Evolutionary conservation across 2,113 vertebrate species (phyloP).

Genomic region (Haemorhous mexicanus): DNA sequence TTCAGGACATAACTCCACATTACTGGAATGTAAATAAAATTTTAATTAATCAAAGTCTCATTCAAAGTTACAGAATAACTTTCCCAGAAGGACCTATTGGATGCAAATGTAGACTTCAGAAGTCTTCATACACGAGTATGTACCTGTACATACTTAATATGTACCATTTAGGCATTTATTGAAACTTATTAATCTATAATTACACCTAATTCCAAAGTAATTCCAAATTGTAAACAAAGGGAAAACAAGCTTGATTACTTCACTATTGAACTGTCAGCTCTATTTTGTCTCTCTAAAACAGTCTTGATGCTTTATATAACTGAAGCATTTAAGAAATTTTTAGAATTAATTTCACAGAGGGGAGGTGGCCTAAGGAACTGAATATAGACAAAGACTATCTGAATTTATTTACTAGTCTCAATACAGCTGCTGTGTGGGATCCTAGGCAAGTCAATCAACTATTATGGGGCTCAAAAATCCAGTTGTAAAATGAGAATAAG

Average conservation of each 20-base stretch:
- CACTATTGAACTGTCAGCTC: neutral
- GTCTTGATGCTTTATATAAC: neutral
- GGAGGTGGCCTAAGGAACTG: neutral
- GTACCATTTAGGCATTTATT: neutral
- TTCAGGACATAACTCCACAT: neutral
- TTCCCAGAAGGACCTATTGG: neutral
- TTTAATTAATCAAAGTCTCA: neutral
- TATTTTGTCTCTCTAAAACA: neutral
- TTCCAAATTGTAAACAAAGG: neutral
- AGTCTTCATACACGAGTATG: neutral
- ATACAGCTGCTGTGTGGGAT: neutral
- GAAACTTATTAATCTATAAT: neutral
- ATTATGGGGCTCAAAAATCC: neutral
- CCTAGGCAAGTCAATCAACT: neutral
- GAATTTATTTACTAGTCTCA: neutral
- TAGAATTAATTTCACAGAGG: neutral
- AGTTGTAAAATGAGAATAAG: neutral
- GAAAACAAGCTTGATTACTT: neutral
- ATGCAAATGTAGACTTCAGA: neutral
- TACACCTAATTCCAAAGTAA: neutral
- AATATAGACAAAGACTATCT: neutral
- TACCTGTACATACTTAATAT: neutral
- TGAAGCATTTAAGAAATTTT: neutral
- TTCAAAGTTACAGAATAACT: neutral
- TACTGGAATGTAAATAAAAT: neutral